phyloP scores from a whole-genome alignment of 2,797 vertebrate genomes.

The Rallus crepitans region DNA sequence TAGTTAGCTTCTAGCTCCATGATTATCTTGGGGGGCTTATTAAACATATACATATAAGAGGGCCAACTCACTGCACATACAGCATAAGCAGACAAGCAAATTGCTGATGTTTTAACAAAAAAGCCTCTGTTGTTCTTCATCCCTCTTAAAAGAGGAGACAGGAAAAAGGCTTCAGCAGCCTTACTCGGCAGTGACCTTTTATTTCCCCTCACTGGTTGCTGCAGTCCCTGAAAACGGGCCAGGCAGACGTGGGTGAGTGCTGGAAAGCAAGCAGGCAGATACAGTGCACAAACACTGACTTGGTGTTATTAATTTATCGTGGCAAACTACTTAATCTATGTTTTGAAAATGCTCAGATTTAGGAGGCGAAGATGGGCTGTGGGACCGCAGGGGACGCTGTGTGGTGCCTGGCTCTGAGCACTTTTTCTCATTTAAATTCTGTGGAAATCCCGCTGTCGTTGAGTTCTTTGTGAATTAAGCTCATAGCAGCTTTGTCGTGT shows the following conservation, averaged over 20 bases:
- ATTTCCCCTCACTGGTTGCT: background rate
- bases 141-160: background rate
- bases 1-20: background rate
- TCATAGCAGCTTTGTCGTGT: constrained; percentile 44
- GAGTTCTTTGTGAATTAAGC: constrained; percentile 57
- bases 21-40: background rate
- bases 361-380: background rate
- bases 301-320: background rate
- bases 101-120: constrained; percentile 3
- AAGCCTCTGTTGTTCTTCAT: constrained; percentile 16
- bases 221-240: background rate
- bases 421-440: constrained; percentile 70
- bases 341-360: background rate
- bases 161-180: background rate
- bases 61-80: background rate
- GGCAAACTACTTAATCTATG: background rate
- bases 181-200: constrained; percentile 9
- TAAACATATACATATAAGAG: background rate
- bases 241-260: background rate
- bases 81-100: background rate
- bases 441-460: constrained; percentile 29
- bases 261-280: background rate
- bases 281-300: background rate
- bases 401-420: background rate
- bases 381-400: background rate